Conservation (phyloP, 2,113 vertebrate species). For the Ginglymostoma cirratum region DNA sequence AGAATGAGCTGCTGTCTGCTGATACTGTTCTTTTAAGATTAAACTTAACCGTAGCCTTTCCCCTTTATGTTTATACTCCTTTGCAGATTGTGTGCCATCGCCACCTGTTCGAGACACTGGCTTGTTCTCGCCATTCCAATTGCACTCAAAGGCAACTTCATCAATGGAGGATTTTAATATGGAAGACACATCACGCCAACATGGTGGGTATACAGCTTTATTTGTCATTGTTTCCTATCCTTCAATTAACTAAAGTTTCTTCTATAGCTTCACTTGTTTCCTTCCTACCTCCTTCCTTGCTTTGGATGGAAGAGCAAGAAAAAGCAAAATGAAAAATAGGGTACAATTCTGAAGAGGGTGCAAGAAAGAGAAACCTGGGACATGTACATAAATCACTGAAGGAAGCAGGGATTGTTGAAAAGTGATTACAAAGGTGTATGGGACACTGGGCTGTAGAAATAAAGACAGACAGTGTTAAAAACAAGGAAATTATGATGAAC, state of each 20-base stretch:
- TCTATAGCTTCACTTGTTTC: background rate
- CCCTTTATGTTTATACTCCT: background rate
- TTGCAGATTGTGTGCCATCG: constrained; percentile 62
- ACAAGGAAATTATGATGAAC: background rate
- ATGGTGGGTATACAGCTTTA: background rate
- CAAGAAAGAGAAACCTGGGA: background rate
- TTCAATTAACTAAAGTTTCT: background rate
- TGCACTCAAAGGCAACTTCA: constrained; percentile 45
- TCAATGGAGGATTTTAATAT: background rate
- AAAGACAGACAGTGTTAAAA: background rate
- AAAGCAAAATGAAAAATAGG: background rate
- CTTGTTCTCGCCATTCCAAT: constrained; percentile 45
- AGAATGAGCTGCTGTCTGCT: background rate
- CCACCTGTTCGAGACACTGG: constrained; percentile 74
- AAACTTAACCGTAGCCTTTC: background rate
- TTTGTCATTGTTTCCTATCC: background rate
- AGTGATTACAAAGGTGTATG: background rate
- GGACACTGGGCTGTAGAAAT: background rate
- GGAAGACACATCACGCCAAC: background rate
- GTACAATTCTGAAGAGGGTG: background rate
- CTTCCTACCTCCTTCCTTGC: background rate
- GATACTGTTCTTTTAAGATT: background rate
- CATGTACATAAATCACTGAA: background rate
- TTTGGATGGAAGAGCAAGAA: background rate
- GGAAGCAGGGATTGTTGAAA: background rate